phyloP scores from a whole-genome alignment of 1,140 invertebrate genomes.

The Piezodorus guildinii region DNA sequence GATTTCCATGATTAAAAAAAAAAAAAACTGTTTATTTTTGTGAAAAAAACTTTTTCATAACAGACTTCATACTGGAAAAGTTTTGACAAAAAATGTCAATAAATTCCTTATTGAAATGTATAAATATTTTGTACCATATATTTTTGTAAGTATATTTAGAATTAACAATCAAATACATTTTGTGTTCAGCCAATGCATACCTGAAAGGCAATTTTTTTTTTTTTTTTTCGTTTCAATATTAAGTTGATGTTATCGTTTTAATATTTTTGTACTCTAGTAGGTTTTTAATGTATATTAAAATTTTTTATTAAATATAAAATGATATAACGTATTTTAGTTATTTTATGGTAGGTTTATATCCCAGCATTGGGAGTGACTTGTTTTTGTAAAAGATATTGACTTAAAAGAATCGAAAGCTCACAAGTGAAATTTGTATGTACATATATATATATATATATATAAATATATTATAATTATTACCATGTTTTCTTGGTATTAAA shows the following conservation, averaged over 20 bases:
- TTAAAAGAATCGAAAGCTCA: background rate
- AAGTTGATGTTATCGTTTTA: slow-evolving; percentile 20
- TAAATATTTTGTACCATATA: slow-evolving; percentile 22
- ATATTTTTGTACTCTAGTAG: slow-evolving; percentile 22
- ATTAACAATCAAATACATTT: slow-evolving; percentile 23
- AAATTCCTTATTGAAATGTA: slow-evolving; percentile 19
- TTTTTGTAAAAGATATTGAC: background rate
- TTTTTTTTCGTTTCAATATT: slow-evolving; percentile 11
- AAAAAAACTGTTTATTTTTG: background rate
- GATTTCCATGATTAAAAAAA: background rate
- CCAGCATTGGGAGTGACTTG: slow-evolving; percentile 1
- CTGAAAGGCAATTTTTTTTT: slow-evolving; percentile 17
- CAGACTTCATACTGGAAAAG: background rate
- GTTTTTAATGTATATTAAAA: slow-evolving; percentile 12
- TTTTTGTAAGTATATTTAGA: slow-evolving; percentile 22
- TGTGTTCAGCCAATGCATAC: slow-evolving; percentile 23
- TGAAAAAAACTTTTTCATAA: background rate
- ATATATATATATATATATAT: slow-evolving; percentile 12
- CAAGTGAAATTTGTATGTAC: slow-evolving; percentile 3
- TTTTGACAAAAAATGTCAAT: slow-evolving; percentile 16
- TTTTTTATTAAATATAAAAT: slow-evolving; percentile 17
- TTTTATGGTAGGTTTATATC: slow-evolving; percentile 9
- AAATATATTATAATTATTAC: slow-evolving; percentile 7
- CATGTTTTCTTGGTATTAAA: slow-evolving; percentile 2
- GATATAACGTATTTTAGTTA: slow-evolving; percentile 16